Evolutionary conservation across 2,797 vertebrate species (phyloP), one percentile per base, ranked within the genome.

Genomic region (Sebastes goodei): DNA sequence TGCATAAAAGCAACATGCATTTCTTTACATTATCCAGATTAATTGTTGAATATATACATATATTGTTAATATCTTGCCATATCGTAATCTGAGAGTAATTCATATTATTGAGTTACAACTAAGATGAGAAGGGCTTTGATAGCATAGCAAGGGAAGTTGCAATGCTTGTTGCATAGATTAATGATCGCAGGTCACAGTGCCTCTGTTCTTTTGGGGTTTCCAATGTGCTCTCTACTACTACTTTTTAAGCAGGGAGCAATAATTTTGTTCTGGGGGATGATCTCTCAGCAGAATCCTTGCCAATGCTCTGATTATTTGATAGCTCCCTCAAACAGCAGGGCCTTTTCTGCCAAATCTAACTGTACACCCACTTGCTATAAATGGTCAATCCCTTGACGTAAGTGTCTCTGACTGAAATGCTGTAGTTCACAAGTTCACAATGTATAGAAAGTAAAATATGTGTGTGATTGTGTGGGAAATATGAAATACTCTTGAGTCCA

Each of bases 121-220:
- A 1, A 10, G 49, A 53, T 53, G 4, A 21, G 49, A 53, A 53
- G 9, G 49, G 20, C n/a, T 53, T 53, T 53, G 9, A 10, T 53
- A n/a, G 49, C 9, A 10, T 10, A 27, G 0, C 20, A 53, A 21
- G 49, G 20, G 49, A 53, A 53, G 49, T n/a, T 53, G 49, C 49
- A 53, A 5, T 53, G 49, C 49, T 53, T 53, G 49, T 21, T 53
- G n/a, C 49, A 53, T 53, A 53, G 63, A 76, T 46, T 63, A 56
- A 77, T 11, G 55, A 27, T 55, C 11, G 46, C 30, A 55, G 10
- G 20, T 21, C 4, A 20, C 49, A n/a, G 20, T 11, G 46, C 2
- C 25, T 72, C 1, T 10, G 33, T 10, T 61, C 5, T 42, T 67
- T 67, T 38, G 12, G 56, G 11, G 8, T 29, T 53, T 8, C 56